phyloP scores from a whole-genome alignment of 2,888 invertebrate genomes.

The Steinernema scapterisci region DNA sequence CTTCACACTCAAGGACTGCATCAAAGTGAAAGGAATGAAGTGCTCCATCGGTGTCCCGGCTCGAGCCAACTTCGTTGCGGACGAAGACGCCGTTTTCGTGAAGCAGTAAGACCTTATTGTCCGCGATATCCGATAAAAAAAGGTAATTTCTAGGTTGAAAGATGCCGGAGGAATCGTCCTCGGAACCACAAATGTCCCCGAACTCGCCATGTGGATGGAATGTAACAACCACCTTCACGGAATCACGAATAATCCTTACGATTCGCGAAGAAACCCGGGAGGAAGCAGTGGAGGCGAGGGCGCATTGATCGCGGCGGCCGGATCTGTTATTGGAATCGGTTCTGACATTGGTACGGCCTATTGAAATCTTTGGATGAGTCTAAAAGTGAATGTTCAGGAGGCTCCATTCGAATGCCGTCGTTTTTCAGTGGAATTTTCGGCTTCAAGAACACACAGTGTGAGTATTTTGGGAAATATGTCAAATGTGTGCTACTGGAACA shows the following conservation, averaged over 20 bases:
- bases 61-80: constrained; percentile 6
- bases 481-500: background rate
- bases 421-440: constrained; percentile 88
- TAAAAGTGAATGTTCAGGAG: constrained; percentile 79
- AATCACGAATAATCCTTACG: constrained; percentile 81
- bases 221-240: constrained; percentile 80
- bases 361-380: background rate
- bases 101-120: background rate
- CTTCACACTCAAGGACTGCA: constrained; percentile 59
- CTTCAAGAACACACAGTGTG: constrained; percentile 75
- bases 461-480: constrained; percentile 67
- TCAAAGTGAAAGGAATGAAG: constrained; percentile 48
- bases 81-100: constrained; percentile 14
- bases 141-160: constrained; percentile 27
- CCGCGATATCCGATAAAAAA: too few species aligned
- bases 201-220: constrained; percentile 83
- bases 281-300: constrained; percentile 88
- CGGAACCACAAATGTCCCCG: constrained; percentile 77
- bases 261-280: constrained; percentile 77
- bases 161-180: constrained; percentile 71
- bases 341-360: constrained; percentile 70
- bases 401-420: constrained; percentile 88
- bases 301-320: constrained; percentile 78
- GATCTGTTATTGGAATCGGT: constrained; percentile 82
- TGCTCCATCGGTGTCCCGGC: constrained; percentile 50